phyloP scores from a whole-genome alignment of 92 coral and sea anemone species.

The Virgularia gustaviana region DNA sequence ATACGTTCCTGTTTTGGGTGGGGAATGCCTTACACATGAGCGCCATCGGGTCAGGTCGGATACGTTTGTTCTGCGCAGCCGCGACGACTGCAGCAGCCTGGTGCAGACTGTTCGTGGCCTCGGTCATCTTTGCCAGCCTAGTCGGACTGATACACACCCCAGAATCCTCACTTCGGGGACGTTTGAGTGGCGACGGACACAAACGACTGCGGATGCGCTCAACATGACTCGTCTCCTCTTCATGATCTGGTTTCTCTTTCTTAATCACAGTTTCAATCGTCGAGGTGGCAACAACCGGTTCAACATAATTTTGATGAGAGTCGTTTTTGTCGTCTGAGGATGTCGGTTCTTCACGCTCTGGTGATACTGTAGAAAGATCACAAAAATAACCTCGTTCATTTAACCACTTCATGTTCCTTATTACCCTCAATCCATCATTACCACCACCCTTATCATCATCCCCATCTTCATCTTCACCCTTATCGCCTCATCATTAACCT shows the following conservation, averaged over 20 bases:
- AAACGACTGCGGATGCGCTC: constrained; percentile 10
- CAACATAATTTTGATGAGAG: not conserved
- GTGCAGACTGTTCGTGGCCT: constrained; percentile 9
- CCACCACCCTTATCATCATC: no score
- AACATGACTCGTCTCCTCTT: constrained; percentile 11
- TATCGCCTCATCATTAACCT: no score
- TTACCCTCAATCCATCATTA: not conserved
- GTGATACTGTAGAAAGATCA: constrained; percentile 6
- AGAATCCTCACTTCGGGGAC: constrained; percentile 33
- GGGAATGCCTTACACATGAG: constrained; percentile 85
- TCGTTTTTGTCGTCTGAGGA: constrained; percentile 30
- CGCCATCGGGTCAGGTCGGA: constrained; percentile 89
- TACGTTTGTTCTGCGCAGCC: constrained; percentile 45
- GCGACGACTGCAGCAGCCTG: no score
- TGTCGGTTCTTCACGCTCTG: constrained; percentile 29
- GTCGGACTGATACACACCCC: constrained; percentile 36
- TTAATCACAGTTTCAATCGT: constrained; percentile 14
- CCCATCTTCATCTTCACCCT: no score
- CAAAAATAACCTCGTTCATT: not conserved
- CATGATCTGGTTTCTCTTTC: constrained; percentile 23
- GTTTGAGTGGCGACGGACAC: constrained; percentile 25
- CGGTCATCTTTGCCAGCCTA: constrained; percentile 29
- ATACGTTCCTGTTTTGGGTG: constrained; percentile 82
- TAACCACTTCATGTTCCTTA: not conserved
- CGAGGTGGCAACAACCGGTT: constrained; percentile 1